These are phyloP conservation scores for Heteromormyrus szaboi DNA, from an alignment of 2,797 vertebrate species.

Conservation along the genomic window DNA sequence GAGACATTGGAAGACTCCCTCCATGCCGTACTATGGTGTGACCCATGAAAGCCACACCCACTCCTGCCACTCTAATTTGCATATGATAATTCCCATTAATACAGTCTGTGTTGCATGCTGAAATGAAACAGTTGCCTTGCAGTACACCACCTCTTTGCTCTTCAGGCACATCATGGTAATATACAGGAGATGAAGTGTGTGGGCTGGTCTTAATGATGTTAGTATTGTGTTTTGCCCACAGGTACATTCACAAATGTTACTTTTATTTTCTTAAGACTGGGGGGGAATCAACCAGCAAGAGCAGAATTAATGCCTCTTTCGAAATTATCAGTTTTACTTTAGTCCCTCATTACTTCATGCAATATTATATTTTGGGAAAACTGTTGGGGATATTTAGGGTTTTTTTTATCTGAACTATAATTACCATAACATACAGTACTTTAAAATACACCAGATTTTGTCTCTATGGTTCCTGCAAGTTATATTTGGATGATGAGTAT, in stretches of 20 bases:
- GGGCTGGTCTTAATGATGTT: background rate
- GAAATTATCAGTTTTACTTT: background rate
- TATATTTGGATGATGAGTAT: background rate
- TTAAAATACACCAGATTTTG: background rate
- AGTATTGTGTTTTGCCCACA: slow-evolving; percentile 10
- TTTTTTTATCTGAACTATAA: background rate
- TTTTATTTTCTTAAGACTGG: slow-evolving; percentile 27
- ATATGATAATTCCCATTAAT: slow-evolving; percentile 26
- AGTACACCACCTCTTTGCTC: background rate
- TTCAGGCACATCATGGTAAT: slow-evolving; percentile 5
- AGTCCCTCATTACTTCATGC: background rate
- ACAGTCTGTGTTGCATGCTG: slow-evolving; percentile 31
- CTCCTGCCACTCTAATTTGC: background rate
- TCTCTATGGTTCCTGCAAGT: background rate
- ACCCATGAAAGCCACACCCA: slow-evolving; percentile 23
- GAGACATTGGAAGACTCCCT: background rate
- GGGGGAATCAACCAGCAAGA: background rate
- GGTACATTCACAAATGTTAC: slow-evolving; percentile 20
- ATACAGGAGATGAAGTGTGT: background rate
- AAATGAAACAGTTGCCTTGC: slow-evolving; percentile 34
- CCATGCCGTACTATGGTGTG: background rate
- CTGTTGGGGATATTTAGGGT: background rate
- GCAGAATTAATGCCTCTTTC: background rate
- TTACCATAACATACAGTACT: background rate
- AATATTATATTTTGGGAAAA: background rate